Conservation (phyloP, 30 jellyfish, hydroid and myxozoan species). For the Clytia hemisphaerica region DNA sequence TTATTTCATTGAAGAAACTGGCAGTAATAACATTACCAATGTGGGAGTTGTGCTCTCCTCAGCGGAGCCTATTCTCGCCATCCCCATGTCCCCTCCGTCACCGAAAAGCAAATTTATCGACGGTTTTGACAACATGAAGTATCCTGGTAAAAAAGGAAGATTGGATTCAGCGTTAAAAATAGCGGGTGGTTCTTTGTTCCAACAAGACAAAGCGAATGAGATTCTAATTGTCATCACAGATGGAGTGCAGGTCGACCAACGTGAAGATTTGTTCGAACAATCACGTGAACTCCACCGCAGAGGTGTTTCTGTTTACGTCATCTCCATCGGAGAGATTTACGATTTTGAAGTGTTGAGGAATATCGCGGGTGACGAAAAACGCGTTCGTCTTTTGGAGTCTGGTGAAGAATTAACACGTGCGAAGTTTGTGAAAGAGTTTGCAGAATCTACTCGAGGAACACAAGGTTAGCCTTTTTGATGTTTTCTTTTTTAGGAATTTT, state of each 20-base stretch:
- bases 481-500: too few species aligned
- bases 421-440: neutral
- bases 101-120: too few species aligned
- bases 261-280: neutral
- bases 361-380: slow-evolving; percentile 46
- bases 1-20: slow-evolving; percentile 23
- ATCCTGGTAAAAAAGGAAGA: slow-evolving; percentile 49
- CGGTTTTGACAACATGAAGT: too few species aligned
- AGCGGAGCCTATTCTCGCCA: too few species aligned
- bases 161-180: slow-evolving; percentile 42
- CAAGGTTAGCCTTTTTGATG: neutral
- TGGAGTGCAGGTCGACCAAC: slow-evolving; percentile 35
- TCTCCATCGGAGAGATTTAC: slow-evolving; percentile 36
- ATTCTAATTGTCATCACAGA: slow-evolving; percentile 50
- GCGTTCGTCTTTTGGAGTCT: slow-evolving; percentile 15
- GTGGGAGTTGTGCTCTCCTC: slow-evolving; percentile 49
- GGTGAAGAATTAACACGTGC: neutral
- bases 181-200: slow-evolving; percentile 40
- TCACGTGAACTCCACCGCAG: neutral
- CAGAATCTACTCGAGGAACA: neutral
- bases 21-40: slow-evolving; percentile 43
- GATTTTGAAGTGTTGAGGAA: slow-evolving; percentile 37
- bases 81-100: too few species aligned
- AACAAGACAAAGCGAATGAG: slow-evolving; percentile 39
- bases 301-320: slow-evolving; percentile 35